Evolutionary conservation across 2,113 vertebrate species (phyloP), one percentile per base, ranked within the genome.

Genomic region (Sylvia atricapilla): DNA sequence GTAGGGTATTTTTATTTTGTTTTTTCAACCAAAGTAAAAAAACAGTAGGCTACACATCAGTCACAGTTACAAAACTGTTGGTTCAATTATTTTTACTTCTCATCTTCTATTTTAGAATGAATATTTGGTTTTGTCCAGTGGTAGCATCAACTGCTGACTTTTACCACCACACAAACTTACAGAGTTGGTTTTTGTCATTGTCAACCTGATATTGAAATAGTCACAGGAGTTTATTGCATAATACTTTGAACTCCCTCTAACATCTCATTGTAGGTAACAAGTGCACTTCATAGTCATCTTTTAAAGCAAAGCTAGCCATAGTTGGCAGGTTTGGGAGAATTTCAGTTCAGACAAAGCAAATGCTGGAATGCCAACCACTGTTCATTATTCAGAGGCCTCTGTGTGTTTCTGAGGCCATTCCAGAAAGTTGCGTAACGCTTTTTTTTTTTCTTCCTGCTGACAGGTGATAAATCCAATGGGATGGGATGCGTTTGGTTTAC

Each of bases 391-490:
- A 39, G 80, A 86, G 28, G 37, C 47, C 35, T 50, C 20, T 47
- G 35, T 77, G 55, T 84, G 47, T 35, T 56, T 20, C 39, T 33
- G 56, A 20, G 35, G 27, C 21, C 4, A 4, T 39, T 75, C 52
- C 35, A 64, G 50, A 53, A 73, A 12, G n/a, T 81, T 73, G 23
- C 12, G 9, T n/a, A 46, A 84, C 31, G 23, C 20, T 17, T 15
- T 67, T 20, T 23, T 72, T 97, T 84, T 91, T 91, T 83, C 52
- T 41, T 80, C 77, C 90, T 84, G 41, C 22, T 81, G 19, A 27
- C 89, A 99, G 99, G 99, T 99, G 80, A 97, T 99, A 87, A 99
- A 99, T 97, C 99, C 99, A 9, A 99, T 99, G 98, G 99, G 99
- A 31, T 99, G 99, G 99, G 99, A 99, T 15, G 99, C 99, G 0